Percentiles rank a stretch among this genome's conserved stretches.
phyloP scores from a whole-genome alignment of 2,113 vertebrate genomes.

The Columba livia region DNA sequence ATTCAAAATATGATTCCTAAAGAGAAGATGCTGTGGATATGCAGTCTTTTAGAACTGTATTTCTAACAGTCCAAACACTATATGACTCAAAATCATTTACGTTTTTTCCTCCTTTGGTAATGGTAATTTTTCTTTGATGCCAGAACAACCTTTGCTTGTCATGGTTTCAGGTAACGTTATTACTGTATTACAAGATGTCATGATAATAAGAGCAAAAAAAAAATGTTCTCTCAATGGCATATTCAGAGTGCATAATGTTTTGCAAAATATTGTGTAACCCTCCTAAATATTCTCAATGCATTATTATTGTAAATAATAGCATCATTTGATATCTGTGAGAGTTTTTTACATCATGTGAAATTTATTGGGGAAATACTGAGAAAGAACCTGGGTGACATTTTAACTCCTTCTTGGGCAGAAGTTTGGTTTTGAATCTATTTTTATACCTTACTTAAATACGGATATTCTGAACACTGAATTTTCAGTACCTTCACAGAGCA shows the following conservation, averaged over 20 bases:
- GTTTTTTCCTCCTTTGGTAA: neutral
- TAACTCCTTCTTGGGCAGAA: neutral
- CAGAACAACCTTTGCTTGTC: neutral
- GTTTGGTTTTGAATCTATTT: neutral
- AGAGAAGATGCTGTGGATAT: neutral
- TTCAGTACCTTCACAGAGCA: neutral
- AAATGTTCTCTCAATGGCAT: neutral
- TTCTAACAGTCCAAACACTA: neutral
- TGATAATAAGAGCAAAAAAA: neutral
- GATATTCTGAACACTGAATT: neutral
- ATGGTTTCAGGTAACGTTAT: neutral
- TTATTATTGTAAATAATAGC: neutral
- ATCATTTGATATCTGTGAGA: neutral
- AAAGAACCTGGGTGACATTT: neutral
- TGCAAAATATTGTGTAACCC: neutral
- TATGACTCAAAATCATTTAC: neutral
- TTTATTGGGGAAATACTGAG: neutral
- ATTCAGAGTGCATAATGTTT: neutral
- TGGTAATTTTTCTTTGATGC: neutral
- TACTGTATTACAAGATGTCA: neutral
- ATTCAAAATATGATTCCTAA: neutral
- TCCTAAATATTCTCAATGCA: neutral
- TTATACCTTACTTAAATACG: neutral
- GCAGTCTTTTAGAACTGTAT: neutral
- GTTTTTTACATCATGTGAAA: neutral